phyloP scores from a whole-genome alignment of 2,113 vertebrate species.

The Caretta caretta region DNA sequence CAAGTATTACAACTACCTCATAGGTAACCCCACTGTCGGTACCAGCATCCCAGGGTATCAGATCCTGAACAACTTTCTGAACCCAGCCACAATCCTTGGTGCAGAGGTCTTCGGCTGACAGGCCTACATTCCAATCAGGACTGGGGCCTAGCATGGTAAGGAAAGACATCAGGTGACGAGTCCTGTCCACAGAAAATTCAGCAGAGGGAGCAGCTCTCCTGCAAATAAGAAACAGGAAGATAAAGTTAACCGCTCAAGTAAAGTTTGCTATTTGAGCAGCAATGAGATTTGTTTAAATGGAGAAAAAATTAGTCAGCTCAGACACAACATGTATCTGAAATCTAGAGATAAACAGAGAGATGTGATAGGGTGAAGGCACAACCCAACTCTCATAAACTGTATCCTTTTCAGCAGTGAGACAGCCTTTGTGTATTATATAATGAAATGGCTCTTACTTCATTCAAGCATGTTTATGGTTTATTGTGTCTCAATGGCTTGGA shows the following conservation, averaged over 20 bases:
- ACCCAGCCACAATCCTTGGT: conserved; percentile 99
- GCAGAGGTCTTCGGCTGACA: conserved; percentile 95
- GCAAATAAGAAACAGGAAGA: conserved; percentile 33
- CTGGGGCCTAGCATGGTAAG: conserved; percentile 97
- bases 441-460: neutral
- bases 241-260: fast-evolving
- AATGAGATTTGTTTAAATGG: fast-evolving
- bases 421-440: neutral
- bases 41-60: conserved; percentile 98
- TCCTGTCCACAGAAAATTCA: conserved; percentile 97
- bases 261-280: neutral
- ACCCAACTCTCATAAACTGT: neutral
- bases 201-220: conserved; percentile 97
- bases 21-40: conserved; percentile 96
- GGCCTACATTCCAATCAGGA: conserved; percentile 97
- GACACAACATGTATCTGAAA: neutral
- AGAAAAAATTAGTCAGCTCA: neutral
- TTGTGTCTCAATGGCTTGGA: fast-evolving
- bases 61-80: conserved; percentile 93
- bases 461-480: neutral
- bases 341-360: neutral
- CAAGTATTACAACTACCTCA: conserved; percentile 80
- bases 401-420: neutral
- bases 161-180: conserved; percentile 97
- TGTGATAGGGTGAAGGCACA: too few relatives aligned